Conservation (phyloP, 2,797 vertebrate species). For the Sebastes aleutianus region DNA sequence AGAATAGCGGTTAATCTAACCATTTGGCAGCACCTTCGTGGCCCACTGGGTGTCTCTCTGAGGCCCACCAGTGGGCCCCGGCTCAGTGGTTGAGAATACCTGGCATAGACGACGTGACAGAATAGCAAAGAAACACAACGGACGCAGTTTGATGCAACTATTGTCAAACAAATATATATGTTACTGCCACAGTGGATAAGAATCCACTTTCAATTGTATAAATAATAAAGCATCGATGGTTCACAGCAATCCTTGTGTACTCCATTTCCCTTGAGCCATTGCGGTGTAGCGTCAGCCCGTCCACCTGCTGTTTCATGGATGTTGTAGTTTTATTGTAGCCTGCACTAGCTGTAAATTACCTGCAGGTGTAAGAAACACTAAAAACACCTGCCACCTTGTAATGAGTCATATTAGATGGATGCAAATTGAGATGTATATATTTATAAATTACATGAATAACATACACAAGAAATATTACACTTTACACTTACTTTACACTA, state of each 20-base stretch:
- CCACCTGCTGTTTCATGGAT: background rate
- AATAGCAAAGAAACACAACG: background rate
- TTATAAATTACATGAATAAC: background rate
- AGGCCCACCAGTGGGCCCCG: too few species aligned
- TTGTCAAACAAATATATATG: background rate
- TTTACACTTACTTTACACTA: too few species aligned
- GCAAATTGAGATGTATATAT: background rate
- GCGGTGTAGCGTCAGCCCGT: background rate
- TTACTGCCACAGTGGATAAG: background rate
- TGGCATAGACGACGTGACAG: too few species aligned
- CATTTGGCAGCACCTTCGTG: too few species aligned
- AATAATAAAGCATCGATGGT: background rate
- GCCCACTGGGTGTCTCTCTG: too few species aligned
- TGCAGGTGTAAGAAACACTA: background rate
- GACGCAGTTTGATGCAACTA: accelerated
- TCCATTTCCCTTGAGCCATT: conserved; percentile 49
- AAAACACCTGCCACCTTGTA: background rate
- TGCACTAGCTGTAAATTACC: background rate
- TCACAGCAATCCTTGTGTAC: background rate
- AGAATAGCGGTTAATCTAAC: too few species aligned
- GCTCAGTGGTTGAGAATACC: too few species aligned
- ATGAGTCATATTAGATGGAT: background rate
- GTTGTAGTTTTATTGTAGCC: conserved; percentile 44
- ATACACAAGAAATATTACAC: background rate
- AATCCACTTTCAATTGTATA: accelerated